Percentiles rank a stretch among this genome's conserved stretches.
Conservation (phyloP, 2,888 invertebrate species). For the Rhaphigaster nebulosa region DNA sequence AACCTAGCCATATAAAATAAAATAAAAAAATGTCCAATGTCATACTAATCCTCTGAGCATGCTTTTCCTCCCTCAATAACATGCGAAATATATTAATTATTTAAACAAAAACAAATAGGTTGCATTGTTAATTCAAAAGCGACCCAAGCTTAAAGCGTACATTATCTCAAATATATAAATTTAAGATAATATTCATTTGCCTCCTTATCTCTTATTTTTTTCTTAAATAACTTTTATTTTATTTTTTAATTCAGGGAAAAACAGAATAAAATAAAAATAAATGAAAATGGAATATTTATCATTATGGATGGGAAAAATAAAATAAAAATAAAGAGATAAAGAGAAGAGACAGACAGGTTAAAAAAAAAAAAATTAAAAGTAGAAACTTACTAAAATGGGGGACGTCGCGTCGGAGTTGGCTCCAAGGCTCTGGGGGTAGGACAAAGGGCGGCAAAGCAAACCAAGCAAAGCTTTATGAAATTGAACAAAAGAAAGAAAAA, state of each 20-base stretch:
- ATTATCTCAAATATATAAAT: neutral
- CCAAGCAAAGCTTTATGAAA: constrained; percentile 55
- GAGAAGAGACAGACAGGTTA: constrained; percentile 45
- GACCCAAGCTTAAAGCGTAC: constrained; percentile 39
- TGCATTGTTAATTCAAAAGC: constrained; percentile 45
- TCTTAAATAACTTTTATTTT: neutral
- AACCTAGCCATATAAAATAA: neutral
- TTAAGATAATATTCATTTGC: constrained; percentile 5
- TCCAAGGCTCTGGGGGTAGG: constrained; percentile 49
- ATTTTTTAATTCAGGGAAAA: neutral
- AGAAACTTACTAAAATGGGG: constrained; percentile 55
- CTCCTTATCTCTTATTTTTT: constrained; percentile 38
- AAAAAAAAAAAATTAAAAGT: constrained; percentile 58
- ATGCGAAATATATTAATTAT: constrained; percentile 18
- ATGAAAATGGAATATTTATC: neutral
- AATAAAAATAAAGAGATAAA: constrained; percentile 58
- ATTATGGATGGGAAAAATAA: constrained; percentile 30
- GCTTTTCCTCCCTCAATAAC: constrained; percentile 25
- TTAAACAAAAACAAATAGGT: neutral
- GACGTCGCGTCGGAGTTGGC: constrained; percentile 52
- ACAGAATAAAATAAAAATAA: neutral
- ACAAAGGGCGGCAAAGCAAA: constrained; percentile 50
- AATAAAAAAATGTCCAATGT: neutral
- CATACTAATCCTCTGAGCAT: constrained; percentile 58
- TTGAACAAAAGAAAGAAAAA: constrained; percentile 39